Base-by-base conservation (phyloP, 2,113 vertebrate genomes). In the Neodontobutis hainanensis region DNA sequence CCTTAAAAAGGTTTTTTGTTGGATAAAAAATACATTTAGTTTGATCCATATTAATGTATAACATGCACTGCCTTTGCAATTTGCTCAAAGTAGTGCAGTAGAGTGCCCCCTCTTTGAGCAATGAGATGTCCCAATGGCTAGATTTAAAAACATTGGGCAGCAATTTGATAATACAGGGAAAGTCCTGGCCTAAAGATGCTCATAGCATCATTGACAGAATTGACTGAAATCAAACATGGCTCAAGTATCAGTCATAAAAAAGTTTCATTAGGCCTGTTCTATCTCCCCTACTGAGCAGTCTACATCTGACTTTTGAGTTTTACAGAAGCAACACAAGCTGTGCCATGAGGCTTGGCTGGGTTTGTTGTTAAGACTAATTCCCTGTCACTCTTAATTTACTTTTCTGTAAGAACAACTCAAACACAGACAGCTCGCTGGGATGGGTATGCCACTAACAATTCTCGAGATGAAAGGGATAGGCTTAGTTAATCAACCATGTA, bases 311-410 rank as follows among this genome's bases (percentile, higher is more conserved):
- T 49, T 60, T 58, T 48, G 43, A 52, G 58, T 53, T 77, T 66
- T 47, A 72, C 47, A 59, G 56, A 50, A 75, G 59, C n/a, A 34
- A 72, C 56, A 70, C 56, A 60, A 40, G 67, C 59, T 59, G 58
- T 64, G 67, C 32, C 57, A 12, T 53, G 65, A 74, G 67, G 83
- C 11, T 61, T 43, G 46, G 44, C 64, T 73, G 69, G 69, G 75
- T 72, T 16, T 59, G 8, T 60, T 81, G 59, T 79, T 82, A 73
- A 71, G 5, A 48, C 81, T 78, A 81, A 71, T 68, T 80, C 44
- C 40, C 65, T 80, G 82, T 77, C 81, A 78, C 59, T 74, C 52
- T 75, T 78, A 34, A 65, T 82, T 80, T 80, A 60, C 75, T 72
- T 78, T 78, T 65, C 48, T 76, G 44, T 58, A 35, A 71, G 46